Evolutionary conservation across 2,888 invertebrate species (phyloP).

Genomic region (Meteorus cinctellus): DNA sequence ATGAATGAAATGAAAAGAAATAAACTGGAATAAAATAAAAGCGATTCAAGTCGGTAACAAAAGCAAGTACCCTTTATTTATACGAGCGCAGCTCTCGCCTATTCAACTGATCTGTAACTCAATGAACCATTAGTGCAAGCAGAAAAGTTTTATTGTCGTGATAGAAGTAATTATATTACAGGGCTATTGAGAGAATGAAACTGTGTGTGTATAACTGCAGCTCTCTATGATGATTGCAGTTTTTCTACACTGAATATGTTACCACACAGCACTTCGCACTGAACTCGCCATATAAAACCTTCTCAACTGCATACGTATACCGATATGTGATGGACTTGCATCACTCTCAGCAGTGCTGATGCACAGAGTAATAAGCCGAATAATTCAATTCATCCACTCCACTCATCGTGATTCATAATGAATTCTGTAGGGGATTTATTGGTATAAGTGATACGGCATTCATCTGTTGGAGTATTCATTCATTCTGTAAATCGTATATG

Average conservation of each 20-base stretch:
- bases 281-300: too few relatives aligned
- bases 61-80: background rate
- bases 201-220: too few relatives aligned
- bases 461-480: background rate
- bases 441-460: background rate
- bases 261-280: too few relatives aligned
- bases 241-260: too few relatives aligned
- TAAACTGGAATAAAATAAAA: background rate
- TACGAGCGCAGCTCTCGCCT: background rate
- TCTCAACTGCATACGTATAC: background rate
- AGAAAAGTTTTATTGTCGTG: slow-evolving; percentile 13
- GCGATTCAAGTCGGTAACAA: slow-evolving; percentile 2
- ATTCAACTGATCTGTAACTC: slow-evolving; percentile 15
- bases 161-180: slow-evolving; percentile 17
- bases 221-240: too few relatives aligned
- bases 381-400: slow-evolving; percentile 42
- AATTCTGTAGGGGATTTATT: background rate
- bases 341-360: slow-evolving; percentile 50
- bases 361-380: slow-evolving; percentile 52
- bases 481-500: background rate
- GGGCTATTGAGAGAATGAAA: background rate
- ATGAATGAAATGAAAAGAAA: background rate
- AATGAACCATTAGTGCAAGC: slow-evolving; percentile 23
- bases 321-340: slow-evolving; percentile 28
- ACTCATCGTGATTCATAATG: background rate